Conservation (phyloP, 53 echinoderm and acorn worm species). For the Crossaster papposus region DNA sequence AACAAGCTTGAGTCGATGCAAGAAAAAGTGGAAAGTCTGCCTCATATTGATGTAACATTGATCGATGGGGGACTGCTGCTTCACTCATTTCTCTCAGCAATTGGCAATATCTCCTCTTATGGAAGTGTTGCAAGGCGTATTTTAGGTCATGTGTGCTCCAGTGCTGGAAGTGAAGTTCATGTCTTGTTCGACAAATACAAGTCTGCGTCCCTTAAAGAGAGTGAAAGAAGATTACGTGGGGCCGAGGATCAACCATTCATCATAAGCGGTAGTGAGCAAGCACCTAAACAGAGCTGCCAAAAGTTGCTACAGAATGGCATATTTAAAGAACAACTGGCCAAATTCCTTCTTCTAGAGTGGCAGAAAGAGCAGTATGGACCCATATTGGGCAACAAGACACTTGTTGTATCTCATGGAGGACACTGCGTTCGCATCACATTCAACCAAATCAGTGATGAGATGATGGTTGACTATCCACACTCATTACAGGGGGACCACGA, state of each 20-base stretch:
- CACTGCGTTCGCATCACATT: too few relatives aligned
- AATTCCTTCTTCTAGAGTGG: conserved; percentile 74
- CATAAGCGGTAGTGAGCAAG: conserved; percentile 73
- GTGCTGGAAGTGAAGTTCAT: conserved; percentile 61
- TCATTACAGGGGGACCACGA: conserved; percentile 73
- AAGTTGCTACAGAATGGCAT: conserved; percentile 69
- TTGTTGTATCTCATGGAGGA: conserved; percentile 74
- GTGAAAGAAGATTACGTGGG: conserved; percentile 71
- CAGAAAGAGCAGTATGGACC: conserved; percentile 57
- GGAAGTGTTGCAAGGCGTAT: conserved; percentile 57
- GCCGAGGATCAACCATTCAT: conserved; percentile 52
- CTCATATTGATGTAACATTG: too few relatives aligned
- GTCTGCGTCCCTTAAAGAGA: conserved; percentile 65
- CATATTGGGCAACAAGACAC: conserved; percentile 55
- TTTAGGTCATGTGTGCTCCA: conserved; percentile 48
- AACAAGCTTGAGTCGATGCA: conserved; percentile 53
- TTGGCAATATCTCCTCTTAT: conserved; percentile 56
- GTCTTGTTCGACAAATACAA: conserved; percentile 73
- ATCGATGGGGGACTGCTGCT: conserved; percentile 75
- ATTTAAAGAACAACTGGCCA: conserved; percentile 73
- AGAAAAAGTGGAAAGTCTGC: conserved; percentile 30
- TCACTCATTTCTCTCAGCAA: conserved; percentile 70
- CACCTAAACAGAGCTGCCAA: conserved; percentile 63
- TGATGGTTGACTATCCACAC: too few relatives aligned
- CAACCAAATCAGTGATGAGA: too few relatives aligned